These are phyloP conservation scores for Ictalurus furcatus DNA, from an alignment of 2,113 vertebrate genomes.

Conservation along the genomic window DNA sequence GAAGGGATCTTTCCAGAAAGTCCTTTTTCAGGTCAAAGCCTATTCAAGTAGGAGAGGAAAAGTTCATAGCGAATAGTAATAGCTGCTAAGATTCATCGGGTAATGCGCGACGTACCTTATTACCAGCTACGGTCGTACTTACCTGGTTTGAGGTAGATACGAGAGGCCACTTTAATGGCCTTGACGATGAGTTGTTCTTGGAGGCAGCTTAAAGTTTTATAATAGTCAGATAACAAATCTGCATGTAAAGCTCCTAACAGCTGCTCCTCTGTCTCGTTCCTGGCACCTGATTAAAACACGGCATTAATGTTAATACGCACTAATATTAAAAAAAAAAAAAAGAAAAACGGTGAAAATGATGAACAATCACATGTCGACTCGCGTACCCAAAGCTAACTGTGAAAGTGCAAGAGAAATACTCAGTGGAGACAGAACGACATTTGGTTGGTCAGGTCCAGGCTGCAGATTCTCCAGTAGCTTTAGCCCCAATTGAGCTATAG, in stretches of 20 bases:
- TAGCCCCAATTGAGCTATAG: constrained; percentile 75
- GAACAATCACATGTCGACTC: neutral
- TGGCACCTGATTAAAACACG: constrained; percentile 71
- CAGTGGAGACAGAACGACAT: constrained; percentile 80
- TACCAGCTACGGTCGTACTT: constrained; percentile 13
- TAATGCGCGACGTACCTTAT: neutral
- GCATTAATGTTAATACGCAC: neutral
- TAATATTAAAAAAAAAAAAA: neutral
- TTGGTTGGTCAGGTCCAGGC: constrained; percentile 65
- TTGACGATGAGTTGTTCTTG: constrained; percentile 62
- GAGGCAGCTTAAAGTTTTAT: constrained; percentile 66
- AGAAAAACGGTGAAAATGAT: neutral
- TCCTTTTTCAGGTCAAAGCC: constrained; percentile 79
- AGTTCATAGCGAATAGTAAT: neutral
- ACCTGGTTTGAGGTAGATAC: constrained; percentile 82
- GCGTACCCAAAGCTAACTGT: constrained; percentile 80
- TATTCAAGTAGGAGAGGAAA: constrained; percentile 52
- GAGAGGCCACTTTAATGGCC: constrained; percentile 70
- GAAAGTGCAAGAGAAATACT: constrained; percentile 79
- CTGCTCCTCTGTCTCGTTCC: constrained; percentile 71
- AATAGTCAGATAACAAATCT: constrained; percentile 68
- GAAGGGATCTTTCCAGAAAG: constrained; percentile 49
- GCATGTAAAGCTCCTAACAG: constrained; percentile 71
- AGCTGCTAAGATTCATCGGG: neutral
- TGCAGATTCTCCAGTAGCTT: constrained; percentile 74